Evolutionary conservation across 2,113 vertebrate species (phyloP).

Genomic region (Agelaius tricolor): DNA sequence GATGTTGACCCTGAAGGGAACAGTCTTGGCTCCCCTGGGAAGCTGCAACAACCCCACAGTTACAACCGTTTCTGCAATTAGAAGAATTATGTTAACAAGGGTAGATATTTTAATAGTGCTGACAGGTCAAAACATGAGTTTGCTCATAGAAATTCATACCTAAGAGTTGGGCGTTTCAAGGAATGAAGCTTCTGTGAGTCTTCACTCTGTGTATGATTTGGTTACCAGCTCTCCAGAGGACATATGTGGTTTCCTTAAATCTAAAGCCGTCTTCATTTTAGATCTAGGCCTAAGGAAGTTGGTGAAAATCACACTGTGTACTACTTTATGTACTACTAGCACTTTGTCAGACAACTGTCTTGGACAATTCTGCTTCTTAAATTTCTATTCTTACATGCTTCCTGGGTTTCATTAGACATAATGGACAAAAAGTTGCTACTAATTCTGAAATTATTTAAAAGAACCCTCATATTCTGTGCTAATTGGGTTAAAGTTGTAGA

Average conservation of each 20-base stretch:
- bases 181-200: not conserved
- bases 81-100: accelerated
- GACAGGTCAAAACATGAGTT: conserved; percentile 22
- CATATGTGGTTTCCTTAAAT: not conserved
- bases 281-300: not conserved
- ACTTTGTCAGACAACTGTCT: not conserved
- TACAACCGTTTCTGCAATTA: not conserved
- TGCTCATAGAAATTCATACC: not conserved
- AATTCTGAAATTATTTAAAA: not conserved
- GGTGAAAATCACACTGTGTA: not conserved
- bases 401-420: not conserved
- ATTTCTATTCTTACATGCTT: not conserved
- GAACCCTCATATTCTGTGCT: not conserved
- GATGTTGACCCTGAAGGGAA: accelerated
- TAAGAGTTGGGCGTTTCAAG: not conserved
- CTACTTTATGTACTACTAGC: not conserved
- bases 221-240: not conserved
- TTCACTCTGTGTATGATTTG: not conserved
- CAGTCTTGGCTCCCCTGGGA: not conserved
- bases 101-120: not conserved
- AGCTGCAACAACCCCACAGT: not conserved
- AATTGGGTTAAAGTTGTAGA: not conserved
- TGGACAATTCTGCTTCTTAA: not conserved
- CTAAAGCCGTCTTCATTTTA: not conserved
- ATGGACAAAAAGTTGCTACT: not conserved